Base-by-base conservation (phyloP, 2,113 vertebrate genomes). In the Cricetomys ansorgei region DNA sequence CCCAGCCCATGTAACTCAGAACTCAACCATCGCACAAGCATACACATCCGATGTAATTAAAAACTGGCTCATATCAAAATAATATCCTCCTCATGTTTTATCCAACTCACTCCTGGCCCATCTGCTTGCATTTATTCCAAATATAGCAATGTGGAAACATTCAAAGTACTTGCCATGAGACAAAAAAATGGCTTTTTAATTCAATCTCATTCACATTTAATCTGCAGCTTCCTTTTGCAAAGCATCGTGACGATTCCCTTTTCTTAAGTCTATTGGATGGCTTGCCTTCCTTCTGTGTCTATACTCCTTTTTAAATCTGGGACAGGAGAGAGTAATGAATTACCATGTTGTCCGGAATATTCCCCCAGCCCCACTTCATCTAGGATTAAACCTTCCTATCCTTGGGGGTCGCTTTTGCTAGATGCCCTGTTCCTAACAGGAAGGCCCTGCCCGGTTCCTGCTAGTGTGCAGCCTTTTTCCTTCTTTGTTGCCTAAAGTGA, bases 41-140 rank as follows among this genome's bases (percentile, higher is more conserved):
- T 27, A 43, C 4, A 77, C n/a, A 80, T 89, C 43, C 50, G n/a
- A 64, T 53, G 50, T 25, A 86, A 81, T 91, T 45, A 31, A 79
- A 81, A 91, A 37, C 79, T 86, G 77, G 94, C 45, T 81, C 88
- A 76, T 57, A 75, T 64, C 70, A n/a, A 86, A 92, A 76, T 69
- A 70, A 96, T 84, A 57, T 31, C 65, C 29, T 76, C 34, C 84
- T 93, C 34, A 3, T 77, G 50, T n/a, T 76, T 96, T 89, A 81
- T 57, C 73, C n/a, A 83, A n/a, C 79, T 81, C 77, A 94, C 91
- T 90, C 75, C 88, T 86, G 88, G 92, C 85, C 79, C 62, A 95
- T 93, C 91, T 94, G 79, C 72, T 77, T 96, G 37, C 62, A 75
- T 81, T 93, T 75, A 37, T 53, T 91, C 89, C 91, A 96, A 96